A percentile compares a stretch with the other conserved stretches of the same genome.
Conservation (phyloP, 2,797 vertebrate genomes). For the Coregonus ussuriensis region DNA sequence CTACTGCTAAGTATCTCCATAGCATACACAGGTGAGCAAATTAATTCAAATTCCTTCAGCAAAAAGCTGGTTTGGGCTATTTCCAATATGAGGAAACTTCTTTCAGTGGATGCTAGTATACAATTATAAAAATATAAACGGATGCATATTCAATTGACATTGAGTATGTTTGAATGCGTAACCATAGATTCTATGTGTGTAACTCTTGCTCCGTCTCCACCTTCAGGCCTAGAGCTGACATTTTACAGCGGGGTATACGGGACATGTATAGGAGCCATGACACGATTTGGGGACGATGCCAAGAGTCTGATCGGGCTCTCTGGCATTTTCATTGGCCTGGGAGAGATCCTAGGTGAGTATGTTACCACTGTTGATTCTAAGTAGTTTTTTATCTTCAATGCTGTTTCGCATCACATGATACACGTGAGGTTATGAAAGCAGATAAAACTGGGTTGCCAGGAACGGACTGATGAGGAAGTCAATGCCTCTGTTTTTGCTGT, state of each 20-base stretch:
- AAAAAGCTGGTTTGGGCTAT: not conserved
- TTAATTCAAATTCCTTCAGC: not conserved
- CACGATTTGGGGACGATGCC: slow-evolving; percentile 84
- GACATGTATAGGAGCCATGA: slow-evolving; percentile 92
- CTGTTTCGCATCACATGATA: not conserved
- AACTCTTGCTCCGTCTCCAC: not conserved
- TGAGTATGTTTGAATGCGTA: not conserved
- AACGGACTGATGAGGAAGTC: not conserved
- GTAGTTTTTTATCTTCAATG: not conserved
- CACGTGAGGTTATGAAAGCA: not conserved
- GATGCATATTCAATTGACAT: not conserved
- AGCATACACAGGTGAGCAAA: slow-evolving; percentile 88
- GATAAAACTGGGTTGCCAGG: not conserved
- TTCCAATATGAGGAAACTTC: not conserved
- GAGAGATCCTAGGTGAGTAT: slow-evolving; percentile 90
- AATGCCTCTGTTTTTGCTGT: not conserved
- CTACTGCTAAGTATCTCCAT: slow-evolving; percentile 88
- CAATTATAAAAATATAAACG: not conserved
- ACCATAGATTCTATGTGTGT: not conserved
- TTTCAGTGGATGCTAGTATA: not conserved
- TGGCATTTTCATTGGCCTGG: slow-evolving; percentile 93
- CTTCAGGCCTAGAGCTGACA: slow-evolving; percentile 88
- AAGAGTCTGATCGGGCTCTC: slow-evolving; percentile 95
- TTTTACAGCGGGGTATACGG: slow-evolving; percentile 98
- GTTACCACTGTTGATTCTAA: not conserved